Evolutionary conservation across 2,113 vertebrate genomes (phyloP).

Genomic region (Erythrocercus mccallii): DNA sequence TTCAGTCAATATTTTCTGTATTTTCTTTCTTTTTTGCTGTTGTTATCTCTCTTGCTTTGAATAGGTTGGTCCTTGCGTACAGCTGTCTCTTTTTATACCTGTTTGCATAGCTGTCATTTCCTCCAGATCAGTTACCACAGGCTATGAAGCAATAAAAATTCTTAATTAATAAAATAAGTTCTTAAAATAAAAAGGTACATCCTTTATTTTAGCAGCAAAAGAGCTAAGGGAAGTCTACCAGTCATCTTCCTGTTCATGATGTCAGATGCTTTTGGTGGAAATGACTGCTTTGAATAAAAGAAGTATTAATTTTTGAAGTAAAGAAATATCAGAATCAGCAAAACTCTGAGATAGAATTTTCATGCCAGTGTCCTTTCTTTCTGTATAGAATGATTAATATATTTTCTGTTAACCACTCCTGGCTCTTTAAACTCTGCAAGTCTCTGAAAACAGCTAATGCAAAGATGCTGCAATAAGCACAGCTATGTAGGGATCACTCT

Average conservation of each 20-base stretch:
- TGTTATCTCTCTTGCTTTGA: not conserved
- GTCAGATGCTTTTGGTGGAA: not conserved
- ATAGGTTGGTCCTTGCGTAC: not conserved
- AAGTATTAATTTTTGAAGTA: not conserved
- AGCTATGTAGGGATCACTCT: conserved; percentile 5
- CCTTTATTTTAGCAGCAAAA: not conserved
- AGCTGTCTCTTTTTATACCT: not conserved
- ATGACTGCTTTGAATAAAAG: not conserved
- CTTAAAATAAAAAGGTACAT: not conserved
- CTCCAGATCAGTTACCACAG: not conserved
- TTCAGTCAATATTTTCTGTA: not conserved
- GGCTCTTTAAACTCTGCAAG: not conserved
- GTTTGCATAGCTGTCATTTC: not conserved
- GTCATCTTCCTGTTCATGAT: not conserved
- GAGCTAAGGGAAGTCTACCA: not conserved
- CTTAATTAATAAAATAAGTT: not conserved
- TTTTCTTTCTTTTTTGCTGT: not conserved
- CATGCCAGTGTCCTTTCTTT: not conserved
- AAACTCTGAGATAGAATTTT: not conserved
- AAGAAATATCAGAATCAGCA: not conserved
- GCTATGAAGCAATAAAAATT: not conserved
- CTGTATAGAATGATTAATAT: not conserved
- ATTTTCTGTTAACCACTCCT: not conserved
- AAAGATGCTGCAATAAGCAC: conserved; percentile 11
- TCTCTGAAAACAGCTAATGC: not conserved